Conservation (phyloP, 2,888 invertebrate genomes). For the Dione juno region DNA sequence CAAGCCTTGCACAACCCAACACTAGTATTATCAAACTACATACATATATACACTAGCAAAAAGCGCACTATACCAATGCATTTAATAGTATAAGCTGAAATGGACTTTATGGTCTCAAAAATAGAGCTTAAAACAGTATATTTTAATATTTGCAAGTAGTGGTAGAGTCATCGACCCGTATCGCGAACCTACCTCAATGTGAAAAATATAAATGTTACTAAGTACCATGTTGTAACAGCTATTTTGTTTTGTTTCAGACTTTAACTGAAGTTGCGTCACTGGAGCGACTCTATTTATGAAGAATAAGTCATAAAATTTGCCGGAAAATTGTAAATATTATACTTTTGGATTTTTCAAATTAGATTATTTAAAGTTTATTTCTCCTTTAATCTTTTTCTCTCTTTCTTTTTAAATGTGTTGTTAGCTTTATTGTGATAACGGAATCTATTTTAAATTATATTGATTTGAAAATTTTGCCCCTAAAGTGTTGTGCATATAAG, state of each 20-base stretch:
- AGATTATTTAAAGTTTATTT: no score
- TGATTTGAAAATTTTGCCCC: no score
- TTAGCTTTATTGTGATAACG: no score
- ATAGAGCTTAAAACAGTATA: constrained; percentile 38
- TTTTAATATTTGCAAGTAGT: constrained; percentile 46
- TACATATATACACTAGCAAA: constrained; percentile 68
- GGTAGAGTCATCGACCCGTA: constrained; percentile 74
- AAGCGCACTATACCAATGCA: constrained; percentile 58
- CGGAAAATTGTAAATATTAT: no score
- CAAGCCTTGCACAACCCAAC: constrained; percentile 65
- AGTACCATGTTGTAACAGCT: constrained; percentile 53
- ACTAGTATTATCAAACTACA: constrained; percentile 68
- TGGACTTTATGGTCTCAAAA: constrained; percentile 46
- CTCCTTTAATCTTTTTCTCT: no score
- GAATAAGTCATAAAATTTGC: no score
- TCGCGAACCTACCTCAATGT: constrained; percentile 78
- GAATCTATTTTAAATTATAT: no score
- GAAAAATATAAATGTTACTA: constrained; percentile 64
- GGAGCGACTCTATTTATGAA: constrained; percentile 35
- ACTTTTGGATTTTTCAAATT: no score
- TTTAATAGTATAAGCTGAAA: constrained; percentile 40
- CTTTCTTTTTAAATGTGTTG: no score
- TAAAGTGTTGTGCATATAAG: no score
- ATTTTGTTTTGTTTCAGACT: constrained; percentile 49
- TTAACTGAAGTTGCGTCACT: constrained; percentile 42